Percentiles rank a stretch among this genome's conserved stretches.
phyloP scores from a whole-genome alignment of 2,113 vertebrate species.

The Ochotona princeps region DNA sequence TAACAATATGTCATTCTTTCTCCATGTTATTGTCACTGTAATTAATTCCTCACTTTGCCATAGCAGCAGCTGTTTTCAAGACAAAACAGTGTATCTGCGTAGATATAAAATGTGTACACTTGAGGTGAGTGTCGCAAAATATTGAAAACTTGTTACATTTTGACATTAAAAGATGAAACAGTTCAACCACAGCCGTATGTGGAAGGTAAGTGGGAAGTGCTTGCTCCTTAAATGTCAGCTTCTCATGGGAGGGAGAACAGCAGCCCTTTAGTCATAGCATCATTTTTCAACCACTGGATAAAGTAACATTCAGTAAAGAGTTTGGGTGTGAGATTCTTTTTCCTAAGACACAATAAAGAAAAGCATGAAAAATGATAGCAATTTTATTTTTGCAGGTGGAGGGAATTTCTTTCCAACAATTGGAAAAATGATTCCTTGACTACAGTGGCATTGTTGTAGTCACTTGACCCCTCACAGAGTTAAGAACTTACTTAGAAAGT shows the following conservation, averaged over 20 bases:
- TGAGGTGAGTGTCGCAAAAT: too few species aligned
- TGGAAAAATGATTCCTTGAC: constrained; percentile 71
- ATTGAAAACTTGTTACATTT: too few species aligned
- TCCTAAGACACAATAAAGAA: constrained; percentile 65
- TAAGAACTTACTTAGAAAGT: not conserved
- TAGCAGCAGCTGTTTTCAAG: too few species aligned
- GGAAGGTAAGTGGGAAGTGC: not conserved
- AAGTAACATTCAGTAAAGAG: constrained; percentile 28
- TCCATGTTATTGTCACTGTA: too few species aligned
- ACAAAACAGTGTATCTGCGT: too few species aligned
- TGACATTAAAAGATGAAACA: too few species aligned
- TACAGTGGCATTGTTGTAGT: constrained; percentile 57
- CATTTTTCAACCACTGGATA: constrained; percentile 55
- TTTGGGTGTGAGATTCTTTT: constrained; percentile 42
- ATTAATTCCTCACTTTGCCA: too few species aligned
- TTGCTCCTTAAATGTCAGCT: constrained; percentile 37
- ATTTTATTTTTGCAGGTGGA: constrained; percentile 78
- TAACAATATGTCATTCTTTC: too few species aligned
- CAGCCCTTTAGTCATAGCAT: not conserved
- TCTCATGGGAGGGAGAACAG: not conserved
- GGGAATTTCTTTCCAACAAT: not conserved
- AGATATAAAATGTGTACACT: too few species aligned
- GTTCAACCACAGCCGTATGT: not conserved
- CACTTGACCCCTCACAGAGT: constrained; percentile 13
- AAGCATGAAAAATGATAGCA: not conserved